Percentiles rank a stretch among this genome's conserved stretches.
Conservation (phyloP, 2,797 vertebrate genomes). For the Hypotaenidia okinawae region DNA sequence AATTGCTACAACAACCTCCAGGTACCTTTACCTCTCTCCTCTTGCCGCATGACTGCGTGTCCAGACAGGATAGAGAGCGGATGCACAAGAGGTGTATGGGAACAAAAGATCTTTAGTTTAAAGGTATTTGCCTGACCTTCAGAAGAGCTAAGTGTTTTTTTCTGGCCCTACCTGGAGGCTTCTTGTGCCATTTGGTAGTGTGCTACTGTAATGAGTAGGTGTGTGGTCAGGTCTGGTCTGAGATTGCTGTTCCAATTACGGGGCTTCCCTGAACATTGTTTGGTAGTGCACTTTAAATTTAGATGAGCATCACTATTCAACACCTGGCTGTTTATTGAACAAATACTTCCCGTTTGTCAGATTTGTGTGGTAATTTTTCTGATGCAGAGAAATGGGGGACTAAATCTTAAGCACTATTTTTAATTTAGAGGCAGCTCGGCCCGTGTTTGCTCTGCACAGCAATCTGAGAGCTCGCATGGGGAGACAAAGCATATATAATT, state of each 20-base stretch:
- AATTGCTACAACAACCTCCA: not conserved
- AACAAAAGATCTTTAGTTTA: rapidly evolving
- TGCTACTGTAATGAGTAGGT: rapidly evolving
- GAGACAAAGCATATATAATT: conserved; percentile 24
- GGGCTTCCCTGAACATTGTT: not conserved
- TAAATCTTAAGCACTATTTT: not conserved
- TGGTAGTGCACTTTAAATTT: not conserved
- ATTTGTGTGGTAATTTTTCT: not conserved
- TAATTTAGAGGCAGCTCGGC: not conserved
- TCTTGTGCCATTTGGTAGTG: not conserved
- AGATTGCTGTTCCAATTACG: not conserved
- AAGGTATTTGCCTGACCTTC: not conserved
- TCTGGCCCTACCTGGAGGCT: not conserved
- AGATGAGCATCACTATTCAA: not conserved
- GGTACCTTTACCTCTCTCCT: not conserved
- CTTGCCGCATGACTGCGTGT: not conserved
- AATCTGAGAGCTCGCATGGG: not conserved
- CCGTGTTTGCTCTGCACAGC: not conserved
- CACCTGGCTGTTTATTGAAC: not conserved
- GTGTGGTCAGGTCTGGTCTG: not conserved
- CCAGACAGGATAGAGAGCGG: too few species aligned
- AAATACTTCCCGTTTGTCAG: not conserved
- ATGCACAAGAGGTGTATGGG: not conserved
- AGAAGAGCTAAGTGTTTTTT: not conserved
- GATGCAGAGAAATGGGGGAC: not conserved